Evolutionary conservation across 2,888 invertebrate species (phyloP), one percentile per base, ranked within the genome.

Genomic region (Sarcophaga variegata): DNA sequence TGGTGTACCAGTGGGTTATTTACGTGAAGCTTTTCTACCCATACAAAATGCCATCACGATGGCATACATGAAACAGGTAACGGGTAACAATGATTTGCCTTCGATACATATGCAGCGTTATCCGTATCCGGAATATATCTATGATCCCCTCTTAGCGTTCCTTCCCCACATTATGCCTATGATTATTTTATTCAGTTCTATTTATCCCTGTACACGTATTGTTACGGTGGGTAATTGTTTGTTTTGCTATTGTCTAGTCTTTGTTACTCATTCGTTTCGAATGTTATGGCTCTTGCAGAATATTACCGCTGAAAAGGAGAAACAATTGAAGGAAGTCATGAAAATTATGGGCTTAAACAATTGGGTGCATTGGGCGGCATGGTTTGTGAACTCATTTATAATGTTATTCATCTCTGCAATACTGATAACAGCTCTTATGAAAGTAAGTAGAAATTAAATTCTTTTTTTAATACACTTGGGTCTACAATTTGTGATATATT

Each of bases 311-410:
- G 96, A 96, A 90, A 96, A 96, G 90, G 96, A 96, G 89, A 94
- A 94, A 78, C 94, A 95, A 80, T 91, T 96, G 3, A 93, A 98
- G 96, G 98, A 98, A 94, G 96, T 97, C 0, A 97, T 98, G 97
- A 97, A 97, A 94, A 97, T 98, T 93, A 97, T 98, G 96, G 98
- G 98, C 3, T 93, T 98, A 47, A 95, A 96, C 54, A 96, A 96
- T 78, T 97, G 97, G 96, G 93, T 97, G 88, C 96, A 98, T 90
- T 98, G 98, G 97, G 92, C 95, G 0, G 97, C 97, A 2, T 98
- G 98, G 97, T 97, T 97, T 92, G 94, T 96, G 66, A 97, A 97
- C 91, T 96, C 96, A 81, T 95, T 97, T 88, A 89, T 96, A 4
- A 96, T 96, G 90, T 94, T 97, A 80, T 89, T 95, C 1, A 91